Base-by-base conservation (phyloP, 1,140 invertebrate genomes). In the Diachasmimorpha longicaudata region DNA sequence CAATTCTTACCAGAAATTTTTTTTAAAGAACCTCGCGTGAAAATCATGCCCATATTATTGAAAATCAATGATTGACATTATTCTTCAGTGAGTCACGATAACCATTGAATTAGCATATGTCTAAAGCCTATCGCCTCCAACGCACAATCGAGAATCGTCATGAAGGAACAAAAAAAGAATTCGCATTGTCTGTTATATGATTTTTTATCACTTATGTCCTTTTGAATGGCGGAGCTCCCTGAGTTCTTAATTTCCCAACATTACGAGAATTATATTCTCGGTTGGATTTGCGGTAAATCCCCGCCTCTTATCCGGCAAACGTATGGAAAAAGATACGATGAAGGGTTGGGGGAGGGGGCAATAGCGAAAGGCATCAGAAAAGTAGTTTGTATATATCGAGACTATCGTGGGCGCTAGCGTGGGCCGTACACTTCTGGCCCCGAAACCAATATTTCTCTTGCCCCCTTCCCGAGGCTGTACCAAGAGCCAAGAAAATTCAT, bases 341-440 rank as follows among this genome's bases (percentile, higher is more conserved):
- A 31, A 6, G 31, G 31, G 31, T 2, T 21, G 42, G 46, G 63
- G 55, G 23, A 10, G 48, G 21, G 48, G 74, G 48, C 74, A 68
- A 74, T 68, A 74, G 72, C 66, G 37, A 68, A 74, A 68, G 72
- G 58, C 16, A 52, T n/a, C 23, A 66, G 16, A 14, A 42, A 73
- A 37, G 31, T 44, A 58, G 52, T 58, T 19, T 66, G 21, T 25
- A 13, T 66, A n/a, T 58, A 58, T 58, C 63, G 63, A 68, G 46
- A 19, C 39, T 10, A 58, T 19, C 46, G 74, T 75, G 70, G 75
- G 75, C 70, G 75, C 25, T 31, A 6, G 39, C 55, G 75, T 77
- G 75, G 75, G 75, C 21, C 16, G 75, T 55, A 66, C 23, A 63
- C 58, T 77, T 31, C 44, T 77, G 58, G 66, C 70, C 63, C 71